Conservation (phyloP, 2,113 vertebrate species). For the Penelope pileata region DNA sequence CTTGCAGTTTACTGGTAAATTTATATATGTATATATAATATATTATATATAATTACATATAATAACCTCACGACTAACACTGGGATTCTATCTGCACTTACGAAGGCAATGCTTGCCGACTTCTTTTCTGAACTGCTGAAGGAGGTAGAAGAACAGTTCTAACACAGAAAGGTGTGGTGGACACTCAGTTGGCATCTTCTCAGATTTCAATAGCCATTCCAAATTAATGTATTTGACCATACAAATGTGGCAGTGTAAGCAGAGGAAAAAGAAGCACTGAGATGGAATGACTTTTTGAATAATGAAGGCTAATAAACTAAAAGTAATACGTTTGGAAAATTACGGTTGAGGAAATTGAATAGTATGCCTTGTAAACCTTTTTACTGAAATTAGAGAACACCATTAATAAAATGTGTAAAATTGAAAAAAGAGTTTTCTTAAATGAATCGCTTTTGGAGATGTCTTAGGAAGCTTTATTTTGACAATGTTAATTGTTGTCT, state of each 20-base stretch:
- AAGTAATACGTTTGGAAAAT: constrained; percentile 6
- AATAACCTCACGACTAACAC: not conserved
- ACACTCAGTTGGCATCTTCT: not conserved
- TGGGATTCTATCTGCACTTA: not conserved
- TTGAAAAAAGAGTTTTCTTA: not conserved
- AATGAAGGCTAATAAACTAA: not conserved
- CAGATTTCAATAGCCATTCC: not conserved
- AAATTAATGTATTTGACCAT: not conserved
- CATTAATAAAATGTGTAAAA: constrained; percentile 31
- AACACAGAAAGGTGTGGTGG: not conserved
- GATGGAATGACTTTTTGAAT: not conserved
- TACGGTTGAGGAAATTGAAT: not conserved
- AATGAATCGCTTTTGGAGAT: not conserved
- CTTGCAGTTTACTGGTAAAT: not conserved
- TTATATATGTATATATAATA: not conserved
- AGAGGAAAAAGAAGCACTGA: not conserved
- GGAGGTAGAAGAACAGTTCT: not conserved
- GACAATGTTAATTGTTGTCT: constrained; percentile 63
- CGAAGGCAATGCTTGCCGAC: not conserved
- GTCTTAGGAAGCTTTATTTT: constrained; percentile 26
- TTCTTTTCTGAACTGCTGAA: not conserved
- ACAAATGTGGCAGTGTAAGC: not conserved
- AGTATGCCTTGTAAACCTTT: constrained; percentile 6
- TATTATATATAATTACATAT: not conserved
- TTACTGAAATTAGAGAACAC: not conserved